These are phyloP conservation scores for Bubalus kerabau DNA, from an alignment of 2,113 vertebrate species.

Conservation along the genomic window DNA sequence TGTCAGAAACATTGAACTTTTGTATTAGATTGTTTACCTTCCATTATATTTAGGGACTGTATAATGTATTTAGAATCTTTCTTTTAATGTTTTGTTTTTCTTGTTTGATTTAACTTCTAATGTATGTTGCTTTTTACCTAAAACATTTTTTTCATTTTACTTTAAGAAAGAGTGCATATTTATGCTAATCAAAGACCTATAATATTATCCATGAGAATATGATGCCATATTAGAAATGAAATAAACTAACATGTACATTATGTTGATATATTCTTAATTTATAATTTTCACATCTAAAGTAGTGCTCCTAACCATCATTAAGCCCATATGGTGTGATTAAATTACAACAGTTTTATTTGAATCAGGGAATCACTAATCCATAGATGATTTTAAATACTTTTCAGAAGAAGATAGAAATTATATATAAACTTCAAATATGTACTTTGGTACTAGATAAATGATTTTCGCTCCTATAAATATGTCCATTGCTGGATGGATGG, in stretches of 20 bases:
- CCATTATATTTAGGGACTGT: not conserved
- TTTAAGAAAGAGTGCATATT: not conserved
- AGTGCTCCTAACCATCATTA: not conserved
- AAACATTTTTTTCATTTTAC: not conserved
- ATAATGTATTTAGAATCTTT: not conserved
- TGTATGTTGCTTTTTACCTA: not conserved
- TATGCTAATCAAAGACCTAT: not conserved
- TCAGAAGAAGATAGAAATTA: not conserved
- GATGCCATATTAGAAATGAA: not conserved
- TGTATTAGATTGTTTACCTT: not conserved
- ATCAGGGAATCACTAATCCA: not conserved
- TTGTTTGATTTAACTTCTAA: not conserved
- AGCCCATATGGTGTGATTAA: not conserved
- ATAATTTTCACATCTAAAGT: not conserved
- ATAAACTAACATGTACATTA: not conserved
- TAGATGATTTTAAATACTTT: not conserved
- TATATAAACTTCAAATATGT: not conserved
- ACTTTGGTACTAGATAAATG: not conserved
- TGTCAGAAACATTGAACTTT: not conserved
- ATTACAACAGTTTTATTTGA: not conserved
- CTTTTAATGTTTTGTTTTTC: not conserved
- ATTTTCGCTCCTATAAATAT: not conserved
- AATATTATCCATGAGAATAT: not conserved
- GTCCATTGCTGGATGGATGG: not conserved
- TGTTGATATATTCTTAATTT: not conserved